A percentile compares a stretch with the other conserved stretches of the same genome.
phyloP scores from a whole-genome alignment of 2,113 vertebrate species.

The Indicator indicator region DNA sequence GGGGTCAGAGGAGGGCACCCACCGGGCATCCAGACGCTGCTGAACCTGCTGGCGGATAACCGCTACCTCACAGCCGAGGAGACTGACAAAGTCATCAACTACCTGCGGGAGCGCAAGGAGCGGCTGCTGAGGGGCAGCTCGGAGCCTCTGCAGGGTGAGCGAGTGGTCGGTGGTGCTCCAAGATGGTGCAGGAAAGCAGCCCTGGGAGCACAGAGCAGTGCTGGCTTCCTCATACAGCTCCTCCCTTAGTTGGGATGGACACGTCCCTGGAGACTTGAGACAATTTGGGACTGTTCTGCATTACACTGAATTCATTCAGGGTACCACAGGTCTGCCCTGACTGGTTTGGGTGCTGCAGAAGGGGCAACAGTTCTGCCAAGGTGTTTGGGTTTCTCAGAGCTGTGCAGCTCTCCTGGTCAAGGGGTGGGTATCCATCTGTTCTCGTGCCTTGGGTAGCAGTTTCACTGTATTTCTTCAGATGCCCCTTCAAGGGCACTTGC shows the following conservation, averaged over 20 bases:
- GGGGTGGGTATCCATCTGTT: not conserved
- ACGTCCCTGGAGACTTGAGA: not conserved
- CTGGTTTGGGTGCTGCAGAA: not conserved
- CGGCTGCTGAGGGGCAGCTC: slow-evolving; percentile 80
- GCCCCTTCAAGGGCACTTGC: not conserved
- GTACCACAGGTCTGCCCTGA: not conserved
- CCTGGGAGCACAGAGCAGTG: not conserved
- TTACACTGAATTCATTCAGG: not conserved
- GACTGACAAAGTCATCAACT: slow-evolving; percentile 88
- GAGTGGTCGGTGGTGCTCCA: not conserved
- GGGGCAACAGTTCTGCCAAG: not conserved
- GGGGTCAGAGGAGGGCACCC: slow-evolving; percentile 74
- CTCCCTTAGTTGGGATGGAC: not conserved
- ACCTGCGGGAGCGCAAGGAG: slow-evolving; percentile 89
- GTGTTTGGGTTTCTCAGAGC: not conserved
- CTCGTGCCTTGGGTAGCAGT: not conserved
- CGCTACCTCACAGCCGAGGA: slow-evolving; percentile 92
- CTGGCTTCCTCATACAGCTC: not conserved
- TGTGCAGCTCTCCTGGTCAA: not conserved
- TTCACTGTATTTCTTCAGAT: not conserved
- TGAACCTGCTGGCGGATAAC: slow-evolving; percentile 83
- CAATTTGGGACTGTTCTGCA: not conserved
- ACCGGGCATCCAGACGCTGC: slow-evolving; percentile 77
- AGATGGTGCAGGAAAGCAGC: not conserved
- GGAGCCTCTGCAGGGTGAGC: slow-evolving; percentile 85